phyloP scores from a whole-genome alignment of 2,113 vertebrate species.

The Phasianus colchicus region DNA sequence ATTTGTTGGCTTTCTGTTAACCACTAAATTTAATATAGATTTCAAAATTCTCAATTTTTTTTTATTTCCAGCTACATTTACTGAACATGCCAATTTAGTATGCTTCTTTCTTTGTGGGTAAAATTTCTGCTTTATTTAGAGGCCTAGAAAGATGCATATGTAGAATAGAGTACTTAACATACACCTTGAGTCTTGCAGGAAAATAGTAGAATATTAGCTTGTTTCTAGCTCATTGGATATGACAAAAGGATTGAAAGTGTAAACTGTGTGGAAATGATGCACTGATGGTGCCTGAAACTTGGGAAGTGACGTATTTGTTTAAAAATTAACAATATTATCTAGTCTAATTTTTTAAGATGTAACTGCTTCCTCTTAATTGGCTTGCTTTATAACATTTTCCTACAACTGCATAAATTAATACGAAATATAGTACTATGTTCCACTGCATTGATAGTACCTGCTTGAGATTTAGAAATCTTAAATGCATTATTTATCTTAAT shows the following conservation, averaged over 20 bases:
- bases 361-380: neutral
- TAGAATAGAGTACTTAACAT: neutral
- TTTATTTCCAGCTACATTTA: neutral
- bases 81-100: neutral
- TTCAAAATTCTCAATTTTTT: neutral
- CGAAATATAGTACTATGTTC: neutral
- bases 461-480: neutral
- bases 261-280: neutral
- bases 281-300: neutral
- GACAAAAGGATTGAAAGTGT: neutral
- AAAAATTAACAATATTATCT: neutral
- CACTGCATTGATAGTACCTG: neutral
- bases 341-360: neutral
- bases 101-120: neutral
- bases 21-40: neutral
- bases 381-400: neutral
- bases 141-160: neutral
- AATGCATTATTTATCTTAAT: neutral
- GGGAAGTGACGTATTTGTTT: neutral
- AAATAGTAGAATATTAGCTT: neutral
- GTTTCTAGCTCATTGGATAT: neutral
- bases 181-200: neutral
- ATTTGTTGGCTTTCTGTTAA: neutral
- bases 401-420: neutral
- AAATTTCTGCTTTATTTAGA: neutral